Percentiles rank a stretch among this genome's conserved stretches.
Conservation (phyloP, 2,113 vertebrate genomes). For the Tetrax tetrax region DNA sequence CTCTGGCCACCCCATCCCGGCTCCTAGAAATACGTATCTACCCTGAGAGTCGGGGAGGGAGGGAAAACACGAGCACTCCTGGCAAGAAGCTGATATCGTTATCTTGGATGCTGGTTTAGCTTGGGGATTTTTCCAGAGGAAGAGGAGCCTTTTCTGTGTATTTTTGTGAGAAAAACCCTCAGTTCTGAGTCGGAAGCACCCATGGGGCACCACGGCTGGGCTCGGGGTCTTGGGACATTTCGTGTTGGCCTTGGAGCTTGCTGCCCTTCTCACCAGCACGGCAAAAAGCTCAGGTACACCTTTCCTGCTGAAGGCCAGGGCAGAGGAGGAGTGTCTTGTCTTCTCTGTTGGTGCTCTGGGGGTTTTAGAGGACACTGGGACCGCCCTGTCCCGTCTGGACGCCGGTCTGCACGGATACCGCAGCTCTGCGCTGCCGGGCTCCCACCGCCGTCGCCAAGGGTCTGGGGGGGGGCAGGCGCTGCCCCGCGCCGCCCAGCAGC, state of each 20-base stretch:
- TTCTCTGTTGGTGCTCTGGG: neutral
- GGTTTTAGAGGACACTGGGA: neutral
- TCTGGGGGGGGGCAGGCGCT: neutral
- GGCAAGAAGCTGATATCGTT: neutral
- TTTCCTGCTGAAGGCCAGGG: neutral
- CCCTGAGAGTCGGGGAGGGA: neutral
- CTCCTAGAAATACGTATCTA: neutral
- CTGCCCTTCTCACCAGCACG: neutral
- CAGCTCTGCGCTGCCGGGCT: neutral
- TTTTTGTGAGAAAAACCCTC: neutral
- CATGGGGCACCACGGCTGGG: neutral
- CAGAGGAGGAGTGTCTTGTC: neutral
- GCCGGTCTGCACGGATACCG: neutral
- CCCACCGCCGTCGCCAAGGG: fast-evolving
- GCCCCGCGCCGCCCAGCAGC: neutral
- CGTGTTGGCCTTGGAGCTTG: neutral
- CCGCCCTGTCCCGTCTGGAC: neutral
- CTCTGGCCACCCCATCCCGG: neutral
- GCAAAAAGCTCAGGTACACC: neutral
- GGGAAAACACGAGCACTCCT: neutral
- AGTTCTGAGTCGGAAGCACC: neutral
- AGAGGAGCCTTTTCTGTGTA: neutral
- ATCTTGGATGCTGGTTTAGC: neutral
- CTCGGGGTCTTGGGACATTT: neutral
- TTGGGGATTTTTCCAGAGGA: neutral